Percentiles rank a stretch among this genome's conserved stretches.
phyloP scores from a whole-genome alignment of 2,888 invertebrate species.

The Dryomyza anilis region DNA sequence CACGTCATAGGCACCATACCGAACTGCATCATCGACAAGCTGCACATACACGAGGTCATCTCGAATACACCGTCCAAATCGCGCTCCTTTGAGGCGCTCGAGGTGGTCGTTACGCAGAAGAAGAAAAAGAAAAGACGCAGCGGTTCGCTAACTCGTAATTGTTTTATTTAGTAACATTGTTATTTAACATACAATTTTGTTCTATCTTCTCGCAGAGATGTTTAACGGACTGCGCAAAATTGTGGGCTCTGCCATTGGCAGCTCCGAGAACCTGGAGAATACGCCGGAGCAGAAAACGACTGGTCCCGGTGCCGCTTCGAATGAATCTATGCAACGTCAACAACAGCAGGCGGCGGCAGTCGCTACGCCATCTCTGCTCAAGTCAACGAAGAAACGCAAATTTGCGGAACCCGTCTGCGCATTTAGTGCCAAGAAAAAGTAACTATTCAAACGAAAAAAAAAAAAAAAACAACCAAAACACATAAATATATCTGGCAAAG shows the following conservation, averaged over 20 bases:
- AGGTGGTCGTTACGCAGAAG: conserved; percentile 50
- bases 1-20: conserved; percentile 76
- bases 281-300: conserved; percentile 61
- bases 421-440: conserved; percentile 74
- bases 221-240: conserved; percentile 79
- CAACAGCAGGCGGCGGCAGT: conserved; percentile 33
- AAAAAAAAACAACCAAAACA: conserved; percentile 3
- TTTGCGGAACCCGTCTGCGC: conserved; percentile 64
- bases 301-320: background rate
- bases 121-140: conserved; percentile 81
- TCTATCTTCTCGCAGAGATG: conserved; percentile 66
- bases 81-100: conserved; percentile 37
- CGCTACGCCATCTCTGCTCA: conserved; percentile 67
- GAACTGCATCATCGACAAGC: conserved; percentile 64
- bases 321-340: background rate
- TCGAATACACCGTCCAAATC: conserved; percentile 32
- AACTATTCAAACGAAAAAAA: too few species aligned
- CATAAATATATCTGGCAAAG: background rate
- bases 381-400: conserved; percentile 72
- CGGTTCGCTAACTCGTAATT: conserved; percentile 82
- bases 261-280: conserved; percentile 62
- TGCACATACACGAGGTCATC: conserved; percentile 42
- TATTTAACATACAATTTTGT: conserved; percentile 35
- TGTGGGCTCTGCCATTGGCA: conserved; percentile 67
- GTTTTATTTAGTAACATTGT: conserved; percentile 31